Base-by-base conservation (phyloP, 2,797 vertebrate species). In the Choloepus didactylus region DNA sequence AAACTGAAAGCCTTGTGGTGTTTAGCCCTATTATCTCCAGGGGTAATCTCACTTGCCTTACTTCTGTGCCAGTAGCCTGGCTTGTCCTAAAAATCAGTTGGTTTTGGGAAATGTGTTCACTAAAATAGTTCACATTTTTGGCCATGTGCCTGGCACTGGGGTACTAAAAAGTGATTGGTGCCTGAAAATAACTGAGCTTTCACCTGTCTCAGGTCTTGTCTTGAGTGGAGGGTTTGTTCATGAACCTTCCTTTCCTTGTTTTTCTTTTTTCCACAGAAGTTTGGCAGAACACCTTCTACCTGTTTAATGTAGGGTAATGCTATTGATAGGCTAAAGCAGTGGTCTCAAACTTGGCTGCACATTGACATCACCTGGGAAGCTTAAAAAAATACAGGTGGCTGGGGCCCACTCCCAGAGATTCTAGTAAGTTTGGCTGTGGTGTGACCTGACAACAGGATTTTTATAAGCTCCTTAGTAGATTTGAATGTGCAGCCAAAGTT, bases 61-160 rank as follows among this genome's bases (percentile, higher is more conserved):
- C 19, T n/a, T 91, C 19, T 54, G 31, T 67, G 2, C 54, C 25
- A 4, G 1, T 59, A 79, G 4, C 56, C 87, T 91, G 46, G 75
- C 66, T 90, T 91, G 62, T 87, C 64, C 25, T 86, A 27, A 77
- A 41, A 87, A 27, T n/a, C 54, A 81, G 2, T 15, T 90, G 69
- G 12, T 38, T 89, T 93, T 93, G 54, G 92, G 46, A 80, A 64
- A 35, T 18, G 11, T 67, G 69, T 96, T 51, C 41, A 44, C 41
- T 5, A 44, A 7, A 0, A 44, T 88, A 35, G 11, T 75, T 95
- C 12, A 46, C 67, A 35, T 77, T 91, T 92, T 87, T 83, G 59
- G 82, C 25, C 11, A 9, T 11, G 16, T 70, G 18, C 6, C 60
- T 84, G 29, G 18, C 67, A 44, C 35, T 70, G 62, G 69, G 67